These are phyloP conservation scores for Macroramphosus scolopax DNA, from an alignment of 2,797 vertebrate species.

Conservation along the genomic window DNA sequence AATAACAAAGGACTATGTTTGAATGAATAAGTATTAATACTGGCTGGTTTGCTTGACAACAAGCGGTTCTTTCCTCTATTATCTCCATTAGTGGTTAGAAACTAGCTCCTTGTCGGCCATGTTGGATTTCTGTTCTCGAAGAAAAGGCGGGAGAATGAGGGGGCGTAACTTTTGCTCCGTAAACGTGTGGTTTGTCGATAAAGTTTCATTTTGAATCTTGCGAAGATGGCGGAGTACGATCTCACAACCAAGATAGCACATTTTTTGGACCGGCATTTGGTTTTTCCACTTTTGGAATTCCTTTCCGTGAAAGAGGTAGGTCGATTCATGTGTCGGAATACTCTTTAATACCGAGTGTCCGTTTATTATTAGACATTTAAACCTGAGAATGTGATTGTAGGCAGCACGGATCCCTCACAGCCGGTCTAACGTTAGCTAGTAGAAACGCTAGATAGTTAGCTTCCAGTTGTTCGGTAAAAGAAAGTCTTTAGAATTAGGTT, in stretches of 20 bases:
- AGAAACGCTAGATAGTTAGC: background rate
- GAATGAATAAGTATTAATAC: too few species aligned
- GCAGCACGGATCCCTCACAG: background rate
- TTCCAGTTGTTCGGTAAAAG: too few species aligned
- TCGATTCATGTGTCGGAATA: accelerated
- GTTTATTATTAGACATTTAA: background rate
- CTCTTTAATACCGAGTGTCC: accelerated
- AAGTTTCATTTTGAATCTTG: conserved; percentile 35
- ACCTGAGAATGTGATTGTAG: background rate
- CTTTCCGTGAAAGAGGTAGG: conserved; percentile 90
- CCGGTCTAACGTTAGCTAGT: conserved; percentile 1
- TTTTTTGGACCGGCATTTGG: conserved; percentile 89
- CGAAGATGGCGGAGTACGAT: conserved; percentile 94
- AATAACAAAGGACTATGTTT: too few species aligned
- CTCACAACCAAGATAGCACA: conserved; percentile 89
- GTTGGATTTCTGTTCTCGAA: too few species aligned
- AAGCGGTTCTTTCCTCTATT: too few species aligned
- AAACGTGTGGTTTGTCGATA: conserved; percentile 34
- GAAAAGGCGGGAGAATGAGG: too few species aligned
- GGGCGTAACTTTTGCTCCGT: background rate
- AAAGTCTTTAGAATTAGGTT: too few species aligned
- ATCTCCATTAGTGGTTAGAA: too few species aligned
- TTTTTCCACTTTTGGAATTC: conserved; percentile 91
- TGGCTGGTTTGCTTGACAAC: too few species aligned
- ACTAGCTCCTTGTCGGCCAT: too few species aligned